These are phyloP conservation scores for Eucera pruinosa DNA, from an alignment of 2,888 invertebrate genomes.

Conservation along the genomic window DNA sequence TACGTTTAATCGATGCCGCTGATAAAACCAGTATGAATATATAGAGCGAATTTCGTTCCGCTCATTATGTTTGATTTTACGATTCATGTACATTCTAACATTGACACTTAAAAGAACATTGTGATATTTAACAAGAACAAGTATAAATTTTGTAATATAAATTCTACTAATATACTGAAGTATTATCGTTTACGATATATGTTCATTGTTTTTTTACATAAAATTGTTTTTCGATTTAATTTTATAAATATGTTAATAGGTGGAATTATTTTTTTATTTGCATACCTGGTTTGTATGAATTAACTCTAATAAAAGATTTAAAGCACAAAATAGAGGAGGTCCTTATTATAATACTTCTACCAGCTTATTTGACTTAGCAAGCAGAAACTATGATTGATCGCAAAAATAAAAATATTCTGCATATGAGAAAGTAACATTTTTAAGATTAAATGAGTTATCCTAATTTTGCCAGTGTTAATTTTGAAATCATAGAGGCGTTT, in stretches of 20 bases:
- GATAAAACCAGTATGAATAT: slow-evolving; percentile 45
- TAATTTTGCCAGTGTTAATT: not conserved
- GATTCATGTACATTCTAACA: too few relatives aligned
- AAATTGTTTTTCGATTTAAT: not conserved
- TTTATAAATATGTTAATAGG: not conserved
- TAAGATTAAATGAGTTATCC: not conserved
- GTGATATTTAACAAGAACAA: too few relatives aligned
- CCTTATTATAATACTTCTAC: not conserved
- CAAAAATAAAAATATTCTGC: not conserved
- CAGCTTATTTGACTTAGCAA: not conserved
- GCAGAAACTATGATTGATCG: not conserved
- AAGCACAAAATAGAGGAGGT: not conserved
- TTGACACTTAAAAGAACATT: too few relatives aligned
- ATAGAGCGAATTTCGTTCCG: slow-evolving; percentile 31
- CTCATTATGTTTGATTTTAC: slow-evolving; percentile 20
- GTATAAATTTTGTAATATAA: not conserved
- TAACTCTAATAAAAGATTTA: not conserved
- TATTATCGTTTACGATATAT: not conserved
- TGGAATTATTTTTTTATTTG: not conserved
- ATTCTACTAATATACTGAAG: not conserved
- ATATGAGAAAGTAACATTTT: not conserved
- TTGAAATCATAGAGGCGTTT: not conserved
- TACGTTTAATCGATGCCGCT: slow-evolving; percentile 52
- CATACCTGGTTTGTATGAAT: not conserved
- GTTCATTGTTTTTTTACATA: not conserved